Conservation (phyloP, 2,888 invertebrate genomes). For the Euplexia lucipara region DNA sequence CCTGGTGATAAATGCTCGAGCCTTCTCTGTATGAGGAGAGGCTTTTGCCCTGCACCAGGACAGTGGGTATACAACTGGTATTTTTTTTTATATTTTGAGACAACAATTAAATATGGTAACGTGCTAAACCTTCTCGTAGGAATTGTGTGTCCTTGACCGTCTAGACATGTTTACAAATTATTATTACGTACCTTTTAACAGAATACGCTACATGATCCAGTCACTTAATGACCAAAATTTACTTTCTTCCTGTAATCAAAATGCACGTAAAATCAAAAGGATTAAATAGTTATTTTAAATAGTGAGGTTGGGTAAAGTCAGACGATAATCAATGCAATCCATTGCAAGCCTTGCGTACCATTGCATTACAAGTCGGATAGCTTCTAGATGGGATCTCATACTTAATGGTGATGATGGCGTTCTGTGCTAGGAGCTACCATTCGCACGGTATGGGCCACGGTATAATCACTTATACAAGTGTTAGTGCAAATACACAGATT, state of each 20-base stretch:
- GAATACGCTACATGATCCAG: background rate
- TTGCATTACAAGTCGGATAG: conserved; percentile 45
- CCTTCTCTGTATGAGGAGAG: no score
- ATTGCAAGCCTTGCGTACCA: conserved; percentile 37
- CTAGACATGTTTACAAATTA: background rate
- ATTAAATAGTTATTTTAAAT: conserved; percentile 10
- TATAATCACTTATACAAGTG: conserved; percentile 37
- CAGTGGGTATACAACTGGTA: no score
- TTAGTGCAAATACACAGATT: background rate
- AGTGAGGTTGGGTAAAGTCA: background rate
- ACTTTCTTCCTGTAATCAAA: conserved; percentile 4
- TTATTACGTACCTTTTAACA: background rate
- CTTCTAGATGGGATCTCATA: conserved; percentile 53
- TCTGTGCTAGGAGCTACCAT: conserved; percentile 42
- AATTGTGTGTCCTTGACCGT: no score
- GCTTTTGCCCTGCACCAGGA: no score
- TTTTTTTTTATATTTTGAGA: no score
- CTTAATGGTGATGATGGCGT: conserved; percentile 55
- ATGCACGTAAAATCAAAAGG: conserved; percentile 1
- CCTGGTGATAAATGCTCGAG: no score
- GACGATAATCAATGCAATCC: conserved; percentile 14
- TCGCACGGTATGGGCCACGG: conserved; percentile 45
- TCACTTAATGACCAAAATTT: conserved; percentile 2
- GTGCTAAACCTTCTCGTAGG: no score
- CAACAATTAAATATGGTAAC: no score